These are phyloP conservation scores for Eufriesea mexicana DNA, from an alignment of 1,140 invertebrate genomes.

Conservation along the genomic window DNA sequence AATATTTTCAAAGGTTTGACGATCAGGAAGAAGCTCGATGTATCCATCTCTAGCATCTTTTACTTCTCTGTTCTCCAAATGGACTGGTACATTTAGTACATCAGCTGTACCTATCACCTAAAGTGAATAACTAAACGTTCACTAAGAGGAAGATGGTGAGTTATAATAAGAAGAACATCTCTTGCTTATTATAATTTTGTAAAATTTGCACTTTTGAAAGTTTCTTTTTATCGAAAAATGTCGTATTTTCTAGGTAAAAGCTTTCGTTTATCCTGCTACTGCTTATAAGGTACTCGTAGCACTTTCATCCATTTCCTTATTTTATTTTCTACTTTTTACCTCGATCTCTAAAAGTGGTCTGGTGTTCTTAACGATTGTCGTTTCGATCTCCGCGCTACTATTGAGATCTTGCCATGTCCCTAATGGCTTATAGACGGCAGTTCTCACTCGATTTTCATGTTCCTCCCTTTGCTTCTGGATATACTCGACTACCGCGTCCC, in stretches of 20 bases:
- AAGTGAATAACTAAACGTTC: background rate
- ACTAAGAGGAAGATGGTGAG: too few species aligned
- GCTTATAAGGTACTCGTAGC: background rate
- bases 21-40: constrained; percentile 84
- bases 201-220: too few species aligned
- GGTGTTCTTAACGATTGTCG: constrained; percentile 81
- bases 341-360: constrained; percentile 86
- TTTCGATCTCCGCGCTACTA: constrained; percentile 85
- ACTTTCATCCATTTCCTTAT: background rate
- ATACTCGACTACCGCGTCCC: constrained; percentile 79
- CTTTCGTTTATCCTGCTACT: background rate
- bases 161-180: too few species aligned
- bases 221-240: background rate
- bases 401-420: constrained; percentile 85
- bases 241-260: background rate
- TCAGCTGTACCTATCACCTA: constrained; percentile 67
- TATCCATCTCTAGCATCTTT: constrained; percentile 86
- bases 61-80: constrained; percentile 78
- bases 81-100: constrained; percentile 56
- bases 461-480: constrained; percentile 84
- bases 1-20: constrained; percentile 84
- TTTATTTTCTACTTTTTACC: constrained; percentile 78
- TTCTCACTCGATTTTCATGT: constrained; percentile 85
- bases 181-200: too few species aligned
- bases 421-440: constrained; percentile 84